A percentile compares a stretch with the other conserved stretches of the same genome.
These are phyloP conservation scores for Megaceryle maxima DNA, from an alignment of 2,113 vertebrate genomes.

Conservation along the genomic window DNA sequence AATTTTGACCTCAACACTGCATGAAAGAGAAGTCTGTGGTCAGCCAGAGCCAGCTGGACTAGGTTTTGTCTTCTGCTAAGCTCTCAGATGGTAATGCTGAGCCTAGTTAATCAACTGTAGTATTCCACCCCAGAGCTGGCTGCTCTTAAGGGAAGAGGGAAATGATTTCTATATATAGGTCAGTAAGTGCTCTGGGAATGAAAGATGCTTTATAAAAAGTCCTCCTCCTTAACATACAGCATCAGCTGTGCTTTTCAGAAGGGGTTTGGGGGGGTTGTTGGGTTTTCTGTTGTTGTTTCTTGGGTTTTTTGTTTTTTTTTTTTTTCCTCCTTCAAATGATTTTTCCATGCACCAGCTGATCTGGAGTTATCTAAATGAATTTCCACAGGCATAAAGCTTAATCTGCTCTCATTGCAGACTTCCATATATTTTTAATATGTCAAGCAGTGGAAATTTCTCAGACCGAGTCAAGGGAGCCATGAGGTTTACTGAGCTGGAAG, in stretches of 20 bases:
- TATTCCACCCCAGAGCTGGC: neutral
- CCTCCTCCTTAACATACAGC: neutral
- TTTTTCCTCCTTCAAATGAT: neutral
- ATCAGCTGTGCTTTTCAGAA: constrained; percentile 26
- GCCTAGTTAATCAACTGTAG: neutral
- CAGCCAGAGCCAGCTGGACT: neutral
- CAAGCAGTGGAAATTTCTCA: constrained; percentile 34
- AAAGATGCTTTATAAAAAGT: constrained; percentile 18
- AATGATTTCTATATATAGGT: constrained; percentile 29
- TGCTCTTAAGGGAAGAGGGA: neutral
- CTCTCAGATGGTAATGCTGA: neutral
- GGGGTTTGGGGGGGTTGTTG: neutral
- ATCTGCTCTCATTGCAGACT: neutral
- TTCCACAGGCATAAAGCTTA: constrained; percentile 37
- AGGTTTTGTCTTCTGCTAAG: neutral
- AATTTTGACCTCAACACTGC: neutral
- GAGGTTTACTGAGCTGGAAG: constrained; percentile 28
- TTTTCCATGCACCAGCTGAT: constrained; percentile 55
- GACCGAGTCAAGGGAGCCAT: neutral
- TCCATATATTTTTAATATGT: constrained; percentile 35
- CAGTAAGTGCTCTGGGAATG: neutral
- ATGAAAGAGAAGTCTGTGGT: neutral
- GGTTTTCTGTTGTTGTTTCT: neutral
- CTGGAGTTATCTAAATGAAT: constrained; percentile 35
- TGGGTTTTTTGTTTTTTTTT: too few species aligned